A percentile compares a stretch with the other conserved stretches of the same genome.
phyloP scores from a whole-genome alignment of 2,113 vertebrate genomes.

The Psammodynastes pulverulentus region DNA sequence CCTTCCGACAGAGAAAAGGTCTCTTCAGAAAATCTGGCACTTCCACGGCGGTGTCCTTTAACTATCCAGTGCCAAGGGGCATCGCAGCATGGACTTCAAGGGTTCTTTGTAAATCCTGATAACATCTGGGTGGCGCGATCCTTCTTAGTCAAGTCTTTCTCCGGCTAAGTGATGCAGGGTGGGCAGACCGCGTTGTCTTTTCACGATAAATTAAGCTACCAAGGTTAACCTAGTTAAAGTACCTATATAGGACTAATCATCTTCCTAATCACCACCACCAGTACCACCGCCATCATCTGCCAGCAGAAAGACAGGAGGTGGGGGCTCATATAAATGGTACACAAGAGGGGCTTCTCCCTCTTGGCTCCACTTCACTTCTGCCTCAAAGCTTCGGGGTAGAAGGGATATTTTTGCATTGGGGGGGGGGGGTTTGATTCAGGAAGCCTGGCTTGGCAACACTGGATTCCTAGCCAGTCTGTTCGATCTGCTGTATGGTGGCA shows the following conservation, averaged over 20 bases:
- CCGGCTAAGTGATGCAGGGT: background rate
- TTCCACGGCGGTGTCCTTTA: background rate
- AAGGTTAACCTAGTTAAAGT: background rate
- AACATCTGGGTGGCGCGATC: background rate
- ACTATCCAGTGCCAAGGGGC: background rate
- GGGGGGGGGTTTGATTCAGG: too few relatives aligned
- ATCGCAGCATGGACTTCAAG: background rate
- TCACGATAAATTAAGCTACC: background rate
- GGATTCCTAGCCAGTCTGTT: background rate
- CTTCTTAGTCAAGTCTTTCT: background rate
- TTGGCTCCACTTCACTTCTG: constrained; percentile 42
- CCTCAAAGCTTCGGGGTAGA: constrained; percentile 26
- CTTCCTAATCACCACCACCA: background rate
- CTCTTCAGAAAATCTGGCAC: background rate
- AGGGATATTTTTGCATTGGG: constrained; percentile 35
- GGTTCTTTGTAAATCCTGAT: background rate
- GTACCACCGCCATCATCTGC: background rate
- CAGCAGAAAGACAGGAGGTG: background rate
- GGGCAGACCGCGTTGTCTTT: background rate
- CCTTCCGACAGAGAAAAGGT: background rate
- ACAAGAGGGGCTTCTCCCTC: constrained; percentile 15
- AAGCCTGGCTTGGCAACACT: background rate
- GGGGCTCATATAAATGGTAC: background rate
- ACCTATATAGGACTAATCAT: background rate
- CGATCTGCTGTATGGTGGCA: background rate